Base-by-base conservation (phyloP, 2,888 invertebrate genomes). In the Ormyrus thymus region DNA sequence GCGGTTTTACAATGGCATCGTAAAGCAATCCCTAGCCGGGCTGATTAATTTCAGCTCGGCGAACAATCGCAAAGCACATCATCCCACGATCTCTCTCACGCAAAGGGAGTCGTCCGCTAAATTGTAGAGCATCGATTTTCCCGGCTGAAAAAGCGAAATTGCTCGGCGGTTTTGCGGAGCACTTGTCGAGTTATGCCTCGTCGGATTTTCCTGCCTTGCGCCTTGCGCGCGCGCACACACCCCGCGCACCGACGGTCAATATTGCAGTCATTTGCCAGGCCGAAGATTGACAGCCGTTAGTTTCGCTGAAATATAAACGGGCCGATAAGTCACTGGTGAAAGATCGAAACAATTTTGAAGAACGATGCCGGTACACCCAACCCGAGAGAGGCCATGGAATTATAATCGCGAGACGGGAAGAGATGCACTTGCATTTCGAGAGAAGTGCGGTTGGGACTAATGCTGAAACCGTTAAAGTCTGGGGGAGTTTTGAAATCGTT, bases 241-340 rank as follows among this genome's bases (percentile, higher is more conserved):
- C 29, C 29, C 29, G 29, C 29, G 29, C 46, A 53, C n/a, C 15
- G 66, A 45, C 71, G 71, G 64, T 72, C 77, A 66, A 77, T 77
- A 77, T 77, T 77, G 71, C 66, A 59, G 77, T 66, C 51, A 72
- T 77, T 76, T 66, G 65, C 51, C n/a, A 55, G 50, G 8, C 76
- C 70, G 68, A 64, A 74, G 77, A 80, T 72, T 72, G 77, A 77
- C 77, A 77, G 72, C 77, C 77, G 77, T 72, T 77, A 72, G 71
- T 72, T 66, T 59, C 53, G 51, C 50, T 29, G 46, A 46, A n/a
- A 48, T 56, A 77, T 77, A 71, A 66, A 66, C 72, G 71, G 71
- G 46, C 72, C 77, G 71, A 77, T 71, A 77, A 71, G 77, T 72
- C 61, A 77, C 51, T 59, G 59, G 72, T 29, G n/a, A 75, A 58